Evolutionary conservation across 2,113 vertebrate species (phyloP), one percentile per base, ranked within the genome.

Genomic region (Amphiprion percula): DNA sequence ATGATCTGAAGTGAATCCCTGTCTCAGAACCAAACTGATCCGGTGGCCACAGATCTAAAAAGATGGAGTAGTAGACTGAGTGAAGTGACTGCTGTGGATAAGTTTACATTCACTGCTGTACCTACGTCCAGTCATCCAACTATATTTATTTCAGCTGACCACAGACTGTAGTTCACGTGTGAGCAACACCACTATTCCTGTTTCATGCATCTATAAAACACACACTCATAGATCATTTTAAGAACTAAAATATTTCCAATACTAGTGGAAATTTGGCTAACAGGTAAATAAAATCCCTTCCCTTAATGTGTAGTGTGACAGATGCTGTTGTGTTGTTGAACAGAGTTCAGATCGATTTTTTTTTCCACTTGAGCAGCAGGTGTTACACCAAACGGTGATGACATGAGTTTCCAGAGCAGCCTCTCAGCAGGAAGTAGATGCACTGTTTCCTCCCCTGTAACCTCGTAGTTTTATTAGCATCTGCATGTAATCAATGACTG

Each of bases 31-130:
- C 68, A 71, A 50, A 65, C 17, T 21, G 15, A 21, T 54, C 33
- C 49, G 10, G 41, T 44, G 24, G 19, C 47, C 10, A 46, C 60
- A 2, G 4, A 12, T 58, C 37, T 53, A 39, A 53, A 83, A 67
- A 52, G 50, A 58, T 26, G 21, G n/a, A 12, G 41, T 41, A 44
- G 19, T 30, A 17, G 54, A 39, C 11, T 0, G 58, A 63, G 56
- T n/a, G 37, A 17, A 14, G 14, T 0, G 15, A 55, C 1, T 10
- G 2, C 21, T 65, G 60, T 56, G 44, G 56, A 77, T 73, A 68
- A 17, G 12, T 50, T 86, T 82, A 75, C 75, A 63, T 65, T 30
- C 64, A 17, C 60, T 56, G 53, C 37, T 64, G 37, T 52, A 41
- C 59, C 21, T 61, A 17, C 9, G 21, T 30, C 21, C 54, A 55